These are phyloP conservation scores for Lepus oiostolus DNA, from an alignment of 2,797 vertebrate species.

Conservation along the genomic window DNA sequence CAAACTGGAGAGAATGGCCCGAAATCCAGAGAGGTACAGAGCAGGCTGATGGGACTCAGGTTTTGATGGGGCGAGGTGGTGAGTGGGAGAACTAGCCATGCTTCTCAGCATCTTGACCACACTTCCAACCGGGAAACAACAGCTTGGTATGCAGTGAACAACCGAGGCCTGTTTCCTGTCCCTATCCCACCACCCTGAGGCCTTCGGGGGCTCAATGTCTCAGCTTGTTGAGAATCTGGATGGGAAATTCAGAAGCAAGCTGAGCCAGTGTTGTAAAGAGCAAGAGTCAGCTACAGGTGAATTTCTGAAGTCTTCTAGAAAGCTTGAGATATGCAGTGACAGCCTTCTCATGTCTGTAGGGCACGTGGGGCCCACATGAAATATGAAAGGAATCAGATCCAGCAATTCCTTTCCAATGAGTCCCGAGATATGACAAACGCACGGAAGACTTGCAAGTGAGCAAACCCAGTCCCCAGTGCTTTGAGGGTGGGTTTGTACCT, in stretches of 20 bases:
- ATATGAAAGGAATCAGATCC: background rate
- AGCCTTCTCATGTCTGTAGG: background rate
- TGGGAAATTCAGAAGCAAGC: background rate
- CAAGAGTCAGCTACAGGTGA: background rate
- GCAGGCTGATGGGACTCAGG: background rate
- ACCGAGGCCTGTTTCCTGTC: background rate
- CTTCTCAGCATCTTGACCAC: background rate
- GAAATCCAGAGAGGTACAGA: background rate
- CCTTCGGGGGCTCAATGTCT: background rate
- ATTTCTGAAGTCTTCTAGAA: slow-evolving; percentile 29
- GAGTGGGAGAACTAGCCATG: background rate
- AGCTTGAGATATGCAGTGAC: background rate
- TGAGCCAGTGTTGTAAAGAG: background rate
- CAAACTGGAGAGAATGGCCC: background rate
- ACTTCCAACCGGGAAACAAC: too few relatives aligned
- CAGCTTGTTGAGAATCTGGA: background rate
- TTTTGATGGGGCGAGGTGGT: rapidly evolving
- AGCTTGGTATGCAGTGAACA: background rate
- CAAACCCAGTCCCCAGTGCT: background rate
- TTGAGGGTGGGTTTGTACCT: background rate
- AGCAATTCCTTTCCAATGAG: background rate
- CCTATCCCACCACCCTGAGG: background rate
- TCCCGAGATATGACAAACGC: background rate
- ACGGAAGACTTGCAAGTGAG: background rate
- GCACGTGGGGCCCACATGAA: background rate